A percentile compares a stretch with the other conserved stretches of the same genome.
phyloP scores from a whole-genome alignment of 2,888 invertebrate genomes.

The Celastrina argiolus region DNA sequence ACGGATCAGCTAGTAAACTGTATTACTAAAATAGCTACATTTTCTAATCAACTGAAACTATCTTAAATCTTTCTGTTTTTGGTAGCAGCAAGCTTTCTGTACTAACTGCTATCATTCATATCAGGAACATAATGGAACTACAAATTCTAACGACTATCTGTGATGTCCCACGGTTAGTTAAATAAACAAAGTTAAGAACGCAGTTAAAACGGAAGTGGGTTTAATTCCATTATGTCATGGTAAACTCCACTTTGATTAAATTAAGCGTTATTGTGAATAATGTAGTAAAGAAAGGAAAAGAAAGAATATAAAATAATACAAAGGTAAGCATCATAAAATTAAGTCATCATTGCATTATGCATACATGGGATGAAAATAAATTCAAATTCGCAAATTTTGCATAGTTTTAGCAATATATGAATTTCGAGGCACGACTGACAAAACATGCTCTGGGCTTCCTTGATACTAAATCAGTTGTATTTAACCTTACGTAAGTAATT shows the following conservation, averaged over 20 bases:
- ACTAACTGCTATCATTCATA: conserved; percentile 34
- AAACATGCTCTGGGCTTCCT: not conserved
- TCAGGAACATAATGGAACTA: not conserved
- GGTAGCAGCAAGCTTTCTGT: not conserved
- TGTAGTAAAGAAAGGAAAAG: not conserved
- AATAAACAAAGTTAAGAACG: not conserved
- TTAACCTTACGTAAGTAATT: no score
- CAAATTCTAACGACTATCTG: not conserved
- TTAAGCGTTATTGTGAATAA: not conserved
- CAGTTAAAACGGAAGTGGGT: not conserved
- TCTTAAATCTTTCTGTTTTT: not conserved
- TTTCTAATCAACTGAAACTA: no score
- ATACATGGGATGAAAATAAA: not conserved
- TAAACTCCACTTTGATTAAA: not conserved
- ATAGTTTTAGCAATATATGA: conserved; percentile 13
- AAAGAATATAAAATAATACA: not conserved
- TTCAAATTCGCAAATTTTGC: not conserved
- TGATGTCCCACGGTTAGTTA: not conserved
- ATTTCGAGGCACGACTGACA: conserved; percentile 14
- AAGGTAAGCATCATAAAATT: not conserved
- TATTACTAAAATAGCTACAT: not conserved
- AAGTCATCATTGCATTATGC: not conserved
- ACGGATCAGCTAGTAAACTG: not conserved
- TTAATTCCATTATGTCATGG: not conserved
- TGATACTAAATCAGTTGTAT: conserved; percentile 13